Percentiles rank a stretch among this genome's conserved stretches.
phyloP scores from a whole-genome alignment of 1,140 invertebrate species.

The Trichonephila clavipes region DNA sequence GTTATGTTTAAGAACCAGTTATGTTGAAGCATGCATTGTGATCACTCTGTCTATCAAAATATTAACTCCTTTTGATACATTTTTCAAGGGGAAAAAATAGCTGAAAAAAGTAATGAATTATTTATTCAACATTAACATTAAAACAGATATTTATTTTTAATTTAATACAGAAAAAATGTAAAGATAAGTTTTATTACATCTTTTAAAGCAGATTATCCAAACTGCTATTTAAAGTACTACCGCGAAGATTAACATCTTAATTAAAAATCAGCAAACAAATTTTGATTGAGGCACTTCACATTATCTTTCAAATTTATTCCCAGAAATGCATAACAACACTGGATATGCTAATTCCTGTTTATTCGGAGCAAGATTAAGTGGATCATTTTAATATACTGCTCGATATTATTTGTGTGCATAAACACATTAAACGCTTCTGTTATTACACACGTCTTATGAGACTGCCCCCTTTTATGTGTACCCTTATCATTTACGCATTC shows the following conservation, averaged over 20 bases:
- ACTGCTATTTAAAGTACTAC: background rate
- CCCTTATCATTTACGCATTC: conserved; percentile 16
- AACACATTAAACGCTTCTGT: background rate
- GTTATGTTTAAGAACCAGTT: no score
- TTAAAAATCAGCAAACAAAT: background rate
- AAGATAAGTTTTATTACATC: no score
- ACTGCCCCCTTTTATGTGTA: background rate
- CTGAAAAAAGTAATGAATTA: no score
- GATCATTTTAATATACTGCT: background rate
- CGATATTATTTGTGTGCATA: background rate
- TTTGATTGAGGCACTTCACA: background rate
- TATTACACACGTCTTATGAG: background rate
- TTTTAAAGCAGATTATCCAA: no score
- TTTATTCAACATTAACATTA: no score
- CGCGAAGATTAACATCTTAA: background rate
- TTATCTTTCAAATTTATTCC: background rate
- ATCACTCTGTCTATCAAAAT: no score
- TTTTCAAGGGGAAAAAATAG: no score
- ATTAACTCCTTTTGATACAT: no score
- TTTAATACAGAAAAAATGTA: no score
- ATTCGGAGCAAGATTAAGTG: background rate
- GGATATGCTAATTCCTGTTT: background rate
- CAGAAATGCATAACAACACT: background rate
- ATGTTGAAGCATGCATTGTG: no score
- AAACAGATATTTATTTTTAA: no score